Conservation (phyloP, 2,113 vertebrate species). For the Hydrochoerus hydrochaeris region DNA sequence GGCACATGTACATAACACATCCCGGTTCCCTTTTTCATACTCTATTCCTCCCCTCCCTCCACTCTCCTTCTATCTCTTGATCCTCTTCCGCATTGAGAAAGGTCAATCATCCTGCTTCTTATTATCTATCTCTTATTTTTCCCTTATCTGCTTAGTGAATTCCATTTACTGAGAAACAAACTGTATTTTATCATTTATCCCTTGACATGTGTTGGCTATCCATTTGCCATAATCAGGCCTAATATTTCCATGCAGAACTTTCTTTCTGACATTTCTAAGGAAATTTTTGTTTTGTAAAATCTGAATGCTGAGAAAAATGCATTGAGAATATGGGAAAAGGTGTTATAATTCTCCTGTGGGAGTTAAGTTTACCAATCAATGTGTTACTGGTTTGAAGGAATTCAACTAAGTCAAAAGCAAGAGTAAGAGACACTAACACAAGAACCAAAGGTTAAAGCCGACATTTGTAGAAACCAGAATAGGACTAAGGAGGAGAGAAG, state of each 20-base stretch:
- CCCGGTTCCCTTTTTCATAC: neutral
- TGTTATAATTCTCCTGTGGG: neutral
- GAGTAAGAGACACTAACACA: neutral
- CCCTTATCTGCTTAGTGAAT: neutral
- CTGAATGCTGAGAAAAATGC: neutral
- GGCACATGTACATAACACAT: too few relatives aligned
- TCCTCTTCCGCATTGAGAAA: neutral
- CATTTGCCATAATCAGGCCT: neutral
- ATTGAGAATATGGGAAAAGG: constrained; percentile 23
- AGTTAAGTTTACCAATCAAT: constrained; percentile 30
- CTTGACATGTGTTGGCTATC: neutral
- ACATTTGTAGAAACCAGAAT: neutral
- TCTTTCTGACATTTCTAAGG: constrained; percentile 2
- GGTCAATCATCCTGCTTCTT: neutral
- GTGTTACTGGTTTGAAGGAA: constrained; percentile 21
- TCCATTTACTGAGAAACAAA: constrained; percentile 22
- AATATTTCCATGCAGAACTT: neutral
- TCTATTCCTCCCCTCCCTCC: neutral
- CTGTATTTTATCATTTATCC: neutral
- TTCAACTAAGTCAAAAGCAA: constrained; percentile 24
- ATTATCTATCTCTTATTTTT: neutral
- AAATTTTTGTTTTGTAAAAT: constrained; percentile 21
- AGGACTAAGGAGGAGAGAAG: neutral
- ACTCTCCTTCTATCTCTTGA: neutral
- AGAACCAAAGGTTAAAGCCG: neutral